Conservation (phyloP, 2,797 vertebrate species). For the Nannoperca australis region DNA sequence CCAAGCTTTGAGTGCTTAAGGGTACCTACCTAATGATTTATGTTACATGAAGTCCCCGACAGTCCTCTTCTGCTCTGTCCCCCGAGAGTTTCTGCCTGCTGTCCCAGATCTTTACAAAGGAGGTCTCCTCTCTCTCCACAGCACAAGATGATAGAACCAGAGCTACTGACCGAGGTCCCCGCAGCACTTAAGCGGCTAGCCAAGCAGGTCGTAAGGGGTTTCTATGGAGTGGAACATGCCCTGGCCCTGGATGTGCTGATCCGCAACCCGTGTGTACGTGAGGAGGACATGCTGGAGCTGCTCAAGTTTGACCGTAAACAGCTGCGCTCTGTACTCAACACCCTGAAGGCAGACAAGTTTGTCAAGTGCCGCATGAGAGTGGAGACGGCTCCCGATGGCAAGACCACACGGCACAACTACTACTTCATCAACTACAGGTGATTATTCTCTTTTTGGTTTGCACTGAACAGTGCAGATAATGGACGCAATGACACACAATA, state of each 20-base stretch:
- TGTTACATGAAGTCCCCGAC: neutral
- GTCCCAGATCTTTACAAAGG: neutral
- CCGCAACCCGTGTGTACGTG: conserved; percentile 95
- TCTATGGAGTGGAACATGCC: conserved; percentile 96
- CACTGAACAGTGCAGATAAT: neutral
- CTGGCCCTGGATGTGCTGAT: conserved; percentile 97
- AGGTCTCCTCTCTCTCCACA: conserved; percentile 23
- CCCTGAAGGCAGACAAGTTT: conserved; percentile 97
- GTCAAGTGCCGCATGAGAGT: conserved; percentile 99
- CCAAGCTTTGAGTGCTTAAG: neutral
- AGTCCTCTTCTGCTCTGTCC: too few species aligned
- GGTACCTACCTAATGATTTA: neutral
- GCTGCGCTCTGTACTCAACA: conserved; percentile 95
- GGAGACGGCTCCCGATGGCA: conserved; percentile 95
- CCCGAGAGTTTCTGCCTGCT: neutral
- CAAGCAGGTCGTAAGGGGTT: conserved; percentile 97
- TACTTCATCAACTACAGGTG: conserved; percentile 97
- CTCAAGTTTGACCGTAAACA: conserved; percentile 99
- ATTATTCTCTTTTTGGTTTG: neutral
- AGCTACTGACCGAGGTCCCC: conserved; percentile 94
- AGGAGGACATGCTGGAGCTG: conserved; percentile 98
- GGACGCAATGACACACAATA: neutral
- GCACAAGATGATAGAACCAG: conserved; percentile 92
- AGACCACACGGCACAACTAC: conserved; percentile 97
- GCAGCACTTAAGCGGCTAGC: conserved; percentile 95